Evolutionary conservation across 2,888 invertebrate genomes (phyloP), one percentile per base, ranked within the genome.

Genomic region (Steromphala cineraria): DNA sequence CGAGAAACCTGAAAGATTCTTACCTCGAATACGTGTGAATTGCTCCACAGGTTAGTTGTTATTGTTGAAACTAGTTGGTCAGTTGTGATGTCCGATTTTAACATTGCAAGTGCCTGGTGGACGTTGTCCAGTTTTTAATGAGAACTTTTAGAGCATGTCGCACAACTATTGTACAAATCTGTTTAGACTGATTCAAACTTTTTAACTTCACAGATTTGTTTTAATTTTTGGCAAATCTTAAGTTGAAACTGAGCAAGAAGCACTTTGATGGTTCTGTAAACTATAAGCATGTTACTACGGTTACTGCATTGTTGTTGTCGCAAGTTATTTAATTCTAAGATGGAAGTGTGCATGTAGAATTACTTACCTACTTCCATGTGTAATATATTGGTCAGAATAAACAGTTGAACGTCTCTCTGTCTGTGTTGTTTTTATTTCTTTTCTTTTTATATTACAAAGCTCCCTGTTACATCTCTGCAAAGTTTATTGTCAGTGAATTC

Each of bases 311-410:
- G 71, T 71, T 71, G 71, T 71, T 62, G 62, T 62, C 62, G 17
- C 62, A 24, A 62, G 62, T 62, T 71, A 71, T 71, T 71, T 71
- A 71, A 71, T 71, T 19, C 15, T 17, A 71, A 46, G 46, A 46
- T 10, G 36, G 71, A 71, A 36, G 40, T 71, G 71, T 71, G 62
- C 62, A 17, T 62, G 62, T 62, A 62, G 62, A 62, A 15, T 31
- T 71, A 71, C n/a, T 46, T 46, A 46, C 46, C 46, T 36, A 71
- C 71, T 40, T 71, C 71, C 40, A 71, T 36, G 15, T 71, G 71
- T 71, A 71, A 71, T 71, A 71, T 71, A 71, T 71, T 62, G 62
- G 71, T 71, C 71, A 71, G 71, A 71, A 71, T 71, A 71, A 71
- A 71, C 71, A 71, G 71, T 71, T 40, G 71, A 71, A 31, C 28